These are phyloP conservation scores for Steatocranus sp. DNA, from an alignment of 2,797 vertebrate species.

Conservation along the genomic window DNA sequence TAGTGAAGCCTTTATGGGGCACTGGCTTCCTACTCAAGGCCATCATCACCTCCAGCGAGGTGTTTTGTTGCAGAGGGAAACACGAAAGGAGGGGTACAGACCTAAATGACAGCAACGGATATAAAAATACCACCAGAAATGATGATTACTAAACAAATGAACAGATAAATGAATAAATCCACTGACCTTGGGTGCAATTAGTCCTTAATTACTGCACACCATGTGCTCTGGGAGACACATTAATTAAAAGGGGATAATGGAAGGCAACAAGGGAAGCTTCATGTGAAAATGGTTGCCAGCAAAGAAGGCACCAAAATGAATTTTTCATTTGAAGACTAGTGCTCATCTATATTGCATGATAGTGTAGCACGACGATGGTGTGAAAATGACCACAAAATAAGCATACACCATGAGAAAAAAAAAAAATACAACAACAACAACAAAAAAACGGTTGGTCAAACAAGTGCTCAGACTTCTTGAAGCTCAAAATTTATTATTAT, in stretches of 20 bases:
- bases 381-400: background rate
- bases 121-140: conserved; percentile 8
- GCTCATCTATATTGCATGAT: background rate
- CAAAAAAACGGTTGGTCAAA: background rate
- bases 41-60: conserved; percentile 25
- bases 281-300: conserved; percentile 28
- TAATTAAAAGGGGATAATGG: conserved; percentile 53
- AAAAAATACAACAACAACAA: background rate
- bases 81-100: background rate
- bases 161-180: conserved; percentile 46
- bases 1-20: conserved; percentile 29
- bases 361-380: background rate
- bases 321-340: background rate
- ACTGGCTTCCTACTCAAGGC: conserved; percentile 11
- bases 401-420: background rate
- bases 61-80: background rate
- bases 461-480: conserved; percentile 1
- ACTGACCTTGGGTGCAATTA: conserved; percentile 58
- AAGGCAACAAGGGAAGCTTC: conserved; percentile 22
- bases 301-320: background rate
- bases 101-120: background rate
- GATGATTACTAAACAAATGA: conserved; percentile 42
- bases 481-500: conserved; percentile 15
- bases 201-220: conserved; percentile 48
- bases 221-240: conserved; percentile 42